Conservation (phyloP, 2,113 vertebrate species). For the Dasypus novemcinctus region DNA sequence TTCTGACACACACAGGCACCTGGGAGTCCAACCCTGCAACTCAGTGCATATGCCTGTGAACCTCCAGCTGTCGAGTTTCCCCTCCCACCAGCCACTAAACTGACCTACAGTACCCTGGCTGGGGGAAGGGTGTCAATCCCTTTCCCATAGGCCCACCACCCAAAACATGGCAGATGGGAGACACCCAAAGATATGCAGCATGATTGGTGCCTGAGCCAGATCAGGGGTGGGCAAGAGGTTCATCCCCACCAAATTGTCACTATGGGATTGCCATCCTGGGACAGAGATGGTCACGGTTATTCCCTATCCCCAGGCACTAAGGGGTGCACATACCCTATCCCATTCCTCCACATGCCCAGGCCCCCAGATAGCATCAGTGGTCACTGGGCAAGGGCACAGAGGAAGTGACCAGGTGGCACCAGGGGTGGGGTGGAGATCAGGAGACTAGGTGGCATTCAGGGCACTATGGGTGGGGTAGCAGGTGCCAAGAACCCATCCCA, state of each 20-base stretch:
- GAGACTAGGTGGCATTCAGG: not conserved
- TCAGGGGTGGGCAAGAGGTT: not conserved
- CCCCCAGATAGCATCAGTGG: not conserved
- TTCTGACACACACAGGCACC: not conserved
- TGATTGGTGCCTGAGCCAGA: not conserved
- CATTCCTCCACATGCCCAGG: not conserved
- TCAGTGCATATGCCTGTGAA: not conserved
- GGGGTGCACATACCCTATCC: not conserved
- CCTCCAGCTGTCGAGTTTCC: not conserved
- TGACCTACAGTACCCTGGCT: no score
- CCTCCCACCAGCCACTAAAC: not conserved
- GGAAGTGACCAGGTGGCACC: not conserved
- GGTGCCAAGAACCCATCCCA: not conserved
- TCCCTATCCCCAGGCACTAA: not conserved
- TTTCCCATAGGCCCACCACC: not conserved
- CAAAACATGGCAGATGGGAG: not conserved
- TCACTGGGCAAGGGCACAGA: not conserved
- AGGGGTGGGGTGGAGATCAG: not conserved
- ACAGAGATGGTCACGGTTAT: not conserved
- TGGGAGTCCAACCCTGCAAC: not conserved
- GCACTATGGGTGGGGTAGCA: not conserved
- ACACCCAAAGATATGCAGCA: not conserved
- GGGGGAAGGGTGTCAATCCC: not conserved
- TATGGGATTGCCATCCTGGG: not conserved
- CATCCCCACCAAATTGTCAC: not conserved